Evolutionary conservation across 2,797 vertebrate genomes (phyloP).

Genomic region (Microctenopoma lineatum): DNA sequence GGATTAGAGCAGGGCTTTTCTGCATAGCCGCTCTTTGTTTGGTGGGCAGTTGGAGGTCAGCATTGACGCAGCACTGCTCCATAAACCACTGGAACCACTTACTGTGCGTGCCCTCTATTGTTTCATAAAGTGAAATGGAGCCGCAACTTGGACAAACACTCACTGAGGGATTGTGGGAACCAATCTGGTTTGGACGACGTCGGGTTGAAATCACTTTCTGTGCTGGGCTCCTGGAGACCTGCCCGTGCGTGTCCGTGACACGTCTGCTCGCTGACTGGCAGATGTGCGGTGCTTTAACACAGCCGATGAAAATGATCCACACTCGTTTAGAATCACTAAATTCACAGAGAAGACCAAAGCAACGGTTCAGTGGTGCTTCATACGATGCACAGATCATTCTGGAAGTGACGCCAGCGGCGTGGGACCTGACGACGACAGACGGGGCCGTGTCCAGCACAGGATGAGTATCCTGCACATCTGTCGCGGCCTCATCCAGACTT

Average conservation of each 20-base stretch:
- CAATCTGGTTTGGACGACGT: slow-evolving; percentile 51
- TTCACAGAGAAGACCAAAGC: too few species aligned
- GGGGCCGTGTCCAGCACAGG: too few species aligned
- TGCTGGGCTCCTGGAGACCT: slow-evolving; percentile 23
- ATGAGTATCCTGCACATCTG: too few species aligned
- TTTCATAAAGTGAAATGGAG: slow-evolving; percentile 69
- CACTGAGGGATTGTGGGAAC: slow-evolving; percentile 56
- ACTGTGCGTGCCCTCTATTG: slow-evolving; percentile 53
- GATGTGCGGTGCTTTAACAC: background rate
- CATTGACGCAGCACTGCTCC: slow-evolving; percentile 67
- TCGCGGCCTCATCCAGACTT: too few species aligned
- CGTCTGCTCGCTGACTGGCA: slow-evolving; percentile 3
- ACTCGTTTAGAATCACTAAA: too few species aligned
- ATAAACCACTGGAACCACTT: slow-evolving; percentile 72
- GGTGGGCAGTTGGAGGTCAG: slow-evolving; percentile 69
- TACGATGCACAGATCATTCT: too few species aligned
- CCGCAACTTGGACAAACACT: slow-evolving; percentile 56
- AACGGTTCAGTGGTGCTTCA: too few species aligned
- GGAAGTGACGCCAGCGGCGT: too few species aligned
- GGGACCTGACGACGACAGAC: too few species aligned
- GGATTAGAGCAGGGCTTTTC: slow-evolving; percentile 27
- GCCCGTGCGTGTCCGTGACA: slow-evolving; percentile 16
- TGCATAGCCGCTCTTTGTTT: slow-evolving; percentile 30
- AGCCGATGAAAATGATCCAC: slow-evolving; percentile 7
- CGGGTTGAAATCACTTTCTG: slow-evolving; percentile 42